Base-by-base conservation (phyloP, 2,113 vertebrate species). In the Larimichthys crocea region DNA sequence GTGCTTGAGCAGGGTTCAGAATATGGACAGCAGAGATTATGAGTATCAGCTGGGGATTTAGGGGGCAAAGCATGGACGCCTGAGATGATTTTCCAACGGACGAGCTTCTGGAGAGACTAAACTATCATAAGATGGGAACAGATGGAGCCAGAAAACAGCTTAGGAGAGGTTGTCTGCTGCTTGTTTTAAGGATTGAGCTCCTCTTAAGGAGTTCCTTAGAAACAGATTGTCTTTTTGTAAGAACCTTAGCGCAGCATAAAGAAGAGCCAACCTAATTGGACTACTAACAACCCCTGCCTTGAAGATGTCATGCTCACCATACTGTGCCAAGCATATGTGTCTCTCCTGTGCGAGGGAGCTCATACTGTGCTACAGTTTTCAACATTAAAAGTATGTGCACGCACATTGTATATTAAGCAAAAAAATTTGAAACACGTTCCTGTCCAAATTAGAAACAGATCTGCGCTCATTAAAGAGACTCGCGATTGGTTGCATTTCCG, bases 151-250 rank as follows among this genome's bases (percentile, higher is more conserved):
- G 63, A 53, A 53, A 79, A 83, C 86, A 79, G 88, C 73, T 92
- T 87, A 92, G 73, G 46, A 74, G 65, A 86, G 77, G 81, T 85
- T 88, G 79, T 82, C 72, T 82, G 81, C 72, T 59, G 80, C 85
- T 88, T 88, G 80, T 90, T 91, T 92, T 74, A 90, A 91, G 82
- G 84, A 91, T 78, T 90, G 85, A 91, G 82, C 87, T 79, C 86
- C 66, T 89, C 90, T 83, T 92, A 92, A 93, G 78, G 68, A 92
- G 74, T 82, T 88, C 65, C 80, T 73, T 70, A 49, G 53, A 88
- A 89, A 89, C 90, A 91, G 89, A 94, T 93, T 92, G 90, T 73
- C 88, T 88, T 68, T 40, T 48, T 52, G 61, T 94, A 92, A 93
- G 91, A 88, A 91, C 88, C 91, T 93, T 92, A 92, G 75, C 55